phyloP scores from a whole-genome alignment of 2,113 vertebrate species.

The Theristicus caerulescens region DNA sequence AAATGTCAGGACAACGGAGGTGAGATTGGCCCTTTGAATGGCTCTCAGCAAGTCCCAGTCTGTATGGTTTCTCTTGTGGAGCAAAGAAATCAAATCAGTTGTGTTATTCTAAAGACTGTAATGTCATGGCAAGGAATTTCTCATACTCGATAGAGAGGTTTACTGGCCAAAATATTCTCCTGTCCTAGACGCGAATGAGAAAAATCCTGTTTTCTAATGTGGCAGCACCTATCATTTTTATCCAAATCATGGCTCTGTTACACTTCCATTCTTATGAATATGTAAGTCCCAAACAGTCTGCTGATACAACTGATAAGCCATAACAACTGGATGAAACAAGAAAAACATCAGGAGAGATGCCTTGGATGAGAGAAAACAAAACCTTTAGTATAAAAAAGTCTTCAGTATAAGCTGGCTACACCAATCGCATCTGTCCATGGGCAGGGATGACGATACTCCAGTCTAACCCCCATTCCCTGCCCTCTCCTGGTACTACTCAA shows the following conservation, averaged over 20 bases:
- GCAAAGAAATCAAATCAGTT: not conserved
- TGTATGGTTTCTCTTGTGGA: not conserved
- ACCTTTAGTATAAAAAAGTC: not conserved
- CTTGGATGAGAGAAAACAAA: not conserved
- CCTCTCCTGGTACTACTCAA: not conserved
- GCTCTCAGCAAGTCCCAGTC: not conserved
- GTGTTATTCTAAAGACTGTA: not conserved
- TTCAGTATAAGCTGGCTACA: not conserved
- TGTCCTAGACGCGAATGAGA: not conserved
- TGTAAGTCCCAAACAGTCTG: not conserved
- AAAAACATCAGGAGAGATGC: not conserved
- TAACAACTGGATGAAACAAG: not conserved
- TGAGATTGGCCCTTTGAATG: not conserved
- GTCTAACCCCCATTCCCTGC: not conserved
- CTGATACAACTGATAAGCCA: not conserved
- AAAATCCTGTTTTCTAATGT: not conserved
- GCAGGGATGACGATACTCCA: not conserved
- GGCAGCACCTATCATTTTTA: not conserved
- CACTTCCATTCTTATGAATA: not conserved
- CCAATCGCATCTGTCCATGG: not conserved
- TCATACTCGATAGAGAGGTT: not conserved
- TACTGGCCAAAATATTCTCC: not conserved
- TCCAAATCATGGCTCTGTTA: not conserved
- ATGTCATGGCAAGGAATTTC: not conserved
- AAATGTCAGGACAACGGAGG: not conserved